Evolutionary conservation across 2,888 invertebrate species (phyloP).

Genomic region (Polyommatus icarus): DNA sequence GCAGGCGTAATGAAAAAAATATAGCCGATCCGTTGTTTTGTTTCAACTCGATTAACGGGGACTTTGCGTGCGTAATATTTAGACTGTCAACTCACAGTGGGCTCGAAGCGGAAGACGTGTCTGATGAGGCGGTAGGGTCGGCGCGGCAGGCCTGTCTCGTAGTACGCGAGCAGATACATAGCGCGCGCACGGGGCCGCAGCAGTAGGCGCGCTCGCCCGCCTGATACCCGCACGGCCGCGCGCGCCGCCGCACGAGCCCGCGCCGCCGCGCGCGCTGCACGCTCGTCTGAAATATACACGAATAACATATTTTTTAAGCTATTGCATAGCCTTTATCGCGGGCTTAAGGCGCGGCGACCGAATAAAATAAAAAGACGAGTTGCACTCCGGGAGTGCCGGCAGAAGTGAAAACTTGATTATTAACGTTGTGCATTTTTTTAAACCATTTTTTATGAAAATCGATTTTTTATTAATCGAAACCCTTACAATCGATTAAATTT

Average conservation of each 20-base stretch:
- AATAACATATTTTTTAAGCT: not conserved
- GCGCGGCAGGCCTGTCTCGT: conserved; percentile 56
- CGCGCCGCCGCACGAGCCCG: conserved; percentile 46
- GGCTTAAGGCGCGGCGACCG: too few relatives aligned
- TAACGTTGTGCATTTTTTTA: too few relatives aligned
- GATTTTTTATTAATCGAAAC: too few relatives aligned
- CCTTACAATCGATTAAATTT: too few relatives aligned
- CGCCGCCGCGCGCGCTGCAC: conserved; percentile 54
- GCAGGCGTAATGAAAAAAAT: too few relatives aligned
- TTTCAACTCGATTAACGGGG: not conserved
- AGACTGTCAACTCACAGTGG: conserved; percentile 50
- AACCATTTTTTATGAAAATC: too few relatives aligned
- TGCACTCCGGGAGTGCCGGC: too few relatives aligned
- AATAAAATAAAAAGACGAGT: too few relatives aligned
- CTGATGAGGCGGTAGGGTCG: conserved; percentile 57
- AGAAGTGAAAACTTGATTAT: too few relatives aligned
- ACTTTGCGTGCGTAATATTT: not conserved
- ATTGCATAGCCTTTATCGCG: too few relatives aligned
- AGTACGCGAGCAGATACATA: conserved; percentile 62
- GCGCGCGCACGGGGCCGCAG: conserved; percentile 56
- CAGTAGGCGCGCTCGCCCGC: conserved; percentile 49
- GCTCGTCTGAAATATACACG: conserved; percentile 57
- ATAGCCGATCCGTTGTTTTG: not conserved
- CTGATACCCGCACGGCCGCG: conserved; percentile 45
- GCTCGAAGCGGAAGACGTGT: conserved; percentile 61